Conservation (phyloP, 2,888 invertebrate species). For the Dorcus hopei region DNA sequence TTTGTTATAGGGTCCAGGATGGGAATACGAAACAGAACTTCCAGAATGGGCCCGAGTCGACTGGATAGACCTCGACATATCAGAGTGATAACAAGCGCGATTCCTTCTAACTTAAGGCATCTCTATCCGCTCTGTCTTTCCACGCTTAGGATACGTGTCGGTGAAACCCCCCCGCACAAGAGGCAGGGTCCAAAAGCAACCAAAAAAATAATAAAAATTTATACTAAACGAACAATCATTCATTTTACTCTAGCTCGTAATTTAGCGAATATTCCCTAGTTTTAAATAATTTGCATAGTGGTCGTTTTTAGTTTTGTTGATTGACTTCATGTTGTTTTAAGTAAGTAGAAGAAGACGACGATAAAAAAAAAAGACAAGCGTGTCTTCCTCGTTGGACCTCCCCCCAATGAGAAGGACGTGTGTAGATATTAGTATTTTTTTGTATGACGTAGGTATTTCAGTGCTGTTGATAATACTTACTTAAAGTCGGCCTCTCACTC, state of each 20-base stretch:
- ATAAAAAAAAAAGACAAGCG: no score
- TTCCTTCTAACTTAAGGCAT: slow-evolving; percentile 37
- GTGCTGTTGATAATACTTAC: slow-evolving; percentile 20
- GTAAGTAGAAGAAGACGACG: no score
- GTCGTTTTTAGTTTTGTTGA: no score
- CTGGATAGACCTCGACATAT: slow-evolving; percentile 71
- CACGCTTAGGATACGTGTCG: slow-evolving; percentile 27
- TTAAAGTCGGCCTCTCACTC: slow-evolving; percentile 5
- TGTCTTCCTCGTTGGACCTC: no score
- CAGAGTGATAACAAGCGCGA: slow-evolving; percentile 38
- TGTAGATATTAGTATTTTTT: neutral
- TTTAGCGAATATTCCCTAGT: slow-evolving; percentile 5
- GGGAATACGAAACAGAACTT: slow-evolving; percentile 89
- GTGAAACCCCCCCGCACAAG: slow-evolving; percentile 25
- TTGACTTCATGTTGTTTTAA: no score
- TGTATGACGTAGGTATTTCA: slow-evolving; percentile 28
- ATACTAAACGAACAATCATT: slow-evolving; percentile 33
- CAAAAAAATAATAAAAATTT: neutral
- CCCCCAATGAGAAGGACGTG: neutral
- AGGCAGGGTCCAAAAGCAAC: slow-evolving; percentile 42
- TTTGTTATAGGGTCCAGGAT: slow-evolving; percentile 77
- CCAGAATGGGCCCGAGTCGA: slow-evolving; percentile 90
- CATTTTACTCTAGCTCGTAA: slow-evolving; percentile 4
- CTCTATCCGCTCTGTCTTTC: slow-evolving; percentile 46
- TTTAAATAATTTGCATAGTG: neutral